Percentiles rank a stretch among this genome's conserved stretches.
Conservation (phyloP, 2,113 vertebrate genomes). For the Falco punctatus region DNA sequence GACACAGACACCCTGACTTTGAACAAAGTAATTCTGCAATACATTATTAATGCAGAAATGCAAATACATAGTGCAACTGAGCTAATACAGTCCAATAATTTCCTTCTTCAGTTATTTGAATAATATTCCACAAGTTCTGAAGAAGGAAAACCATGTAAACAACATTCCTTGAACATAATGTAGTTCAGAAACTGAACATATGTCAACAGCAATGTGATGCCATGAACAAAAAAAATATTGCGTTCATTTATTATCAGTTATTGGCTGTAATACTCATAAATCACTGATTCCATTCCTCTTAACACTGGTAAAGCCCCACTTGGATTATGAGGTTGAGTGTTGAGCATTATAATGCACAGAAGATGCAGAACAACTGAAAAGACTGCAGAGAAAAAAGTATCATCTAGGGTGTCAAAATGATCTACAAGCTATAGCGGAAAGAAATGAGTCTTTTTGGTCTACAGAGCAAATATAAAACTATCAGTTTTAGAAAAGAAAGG, state of each 20-base stretch:
- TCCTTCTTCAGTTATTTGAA: background rate
- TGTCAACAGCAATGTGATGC: background rate
- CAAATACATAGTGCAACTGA: background rate
- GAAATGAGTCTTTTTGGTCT: background rate
- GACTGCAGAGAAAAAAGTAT: background rate
- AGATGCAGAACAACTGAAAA: background rate
- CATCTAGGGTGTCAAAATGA: background rate
- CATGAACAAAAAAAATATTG: background rate
- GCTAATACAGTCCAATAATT: background rate
- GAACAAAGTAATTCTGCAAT: background rate
- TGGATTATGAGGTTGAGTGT: background rate
- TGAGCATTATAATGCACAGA: background rate
- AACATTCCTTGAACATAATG: background rate
- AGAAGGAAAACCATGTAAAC: background rate
- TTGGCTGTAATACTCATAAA: background rate
- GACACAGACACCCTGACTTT: background rate
- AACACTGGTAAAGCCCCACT: background rate
- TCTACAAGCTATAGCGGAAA: background rate
- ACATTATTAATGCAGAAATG: background rate
- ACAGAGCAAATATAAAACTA: background rate
- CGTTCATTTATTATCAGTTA: background rate
- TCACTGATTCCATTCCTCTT: background rate
- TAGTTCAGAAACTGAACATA: background rate
- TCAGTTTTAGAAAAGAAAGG: background rate
- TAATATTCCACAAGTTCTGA: background rate